Evolutionary conservation across 2,888 invertebrate species (phyloP), one percentile per base, ranked within the genome.

Genomic region (Parthenolecanium corni): DNA sequence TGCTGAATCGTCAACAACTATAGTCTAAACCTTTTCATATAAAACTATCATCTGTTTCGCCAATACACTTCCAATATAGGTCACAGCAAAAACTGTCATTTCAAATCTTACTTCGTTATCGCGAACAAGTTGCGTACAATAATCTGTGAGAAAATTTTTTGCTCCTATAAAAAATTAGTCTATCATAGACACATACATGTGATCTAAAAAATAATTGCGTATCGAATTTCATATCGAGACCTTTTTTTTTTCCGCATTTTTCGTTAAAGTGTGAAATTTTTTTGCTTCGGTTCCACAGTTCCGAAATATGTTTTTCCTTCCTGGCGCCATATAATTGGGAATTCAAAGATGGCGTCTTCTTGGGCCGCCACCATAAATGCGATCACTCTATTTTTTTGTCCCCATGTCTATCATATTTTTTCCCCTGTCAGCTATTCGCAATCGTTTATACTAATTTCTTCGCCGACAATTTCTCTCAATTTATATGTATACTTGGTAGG

Each of bases 211-310:
- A 31, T 31, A 31, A 31, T 31, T 31, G 31, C 31, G 31, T 31
- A 31, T 31, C 31, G 31, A 31, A 31, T 31, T 31, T 31, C 31
- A 9, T 9, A 31, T 31, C 31, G 9, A 31, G 9, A 31, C 9
- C 9, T 31, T 57, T 57, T 31, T 31, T 25, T 40, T 14, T 25
- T 42, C 18, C 31, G 31, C 18, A 25, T 57, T 57, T 57, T 57
- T 46, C 57, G 44, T 57, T 57, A 57, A 57, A 57, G 46, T 57
- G 57, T 57, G 57, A 57, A 57, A 57, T 44, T 44, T 57, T 44
- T 25, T 23, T 20, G 44, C 6, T 14, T 11, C 44, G 18, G 44
- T 18, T 14, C 44, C 44, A 31, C 9, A 6, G 31, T 9, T 31
- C 31, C n/a, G n/a, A 5, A 42, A 42, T 42, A 42, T 18, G 44